Base-by-base conservation (phyloP, 2,797 vertebrate species). In the Luscinia luscinia region DNA sequence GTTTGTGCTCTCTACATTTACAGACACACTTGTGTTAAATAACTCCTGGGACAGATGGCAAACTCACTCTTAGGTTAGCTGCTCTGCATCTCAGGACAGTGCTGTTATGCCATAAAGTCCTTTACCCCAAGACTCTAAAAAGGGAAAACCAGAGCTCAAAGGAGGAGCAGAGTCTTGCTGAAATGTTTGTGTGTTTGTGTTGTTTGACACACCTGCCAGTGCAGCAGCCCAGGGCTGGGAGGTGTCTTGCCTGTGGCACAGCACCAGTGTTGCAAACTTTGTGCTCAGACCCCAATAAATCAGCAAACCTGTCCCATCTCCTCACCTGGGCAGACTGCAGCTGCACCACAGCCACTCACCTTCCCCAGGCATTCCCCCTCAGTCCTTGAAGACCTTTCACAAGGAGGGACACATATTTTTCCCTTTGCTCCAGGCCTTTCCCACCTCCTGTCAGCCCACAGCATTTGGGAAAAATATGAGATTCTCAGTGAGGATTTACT, bases 311-410 rank as follows among this genome's bases (percentile, higher is more conserved):
- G 67, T 51, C 74, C 43, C 15, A 2, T 36, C 59, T 76, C 51
- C 80, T 95, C 81, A 84, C 63, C 81, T 76, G 86, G 70, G 32
- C 55, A 73, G 74, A 32, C 51, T 84, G 49, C 90, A 70, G 82
- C 82, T 93, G 77, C 77, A 68, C 38, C 83, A 28, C 41, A 82
- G 51, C 34, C 62, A 32, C 40, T 62, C 0, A 0, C 32, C 57
- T 67, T 76, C 67, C 64, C 32, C 22, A 81, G 40, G 14, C 75
- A 78, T 41, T 32, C 41, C n/a, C 49, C 18, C 26, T 12, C 15
- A 74, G 1, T 52, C 24, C 45, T 11, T 76, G 11, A 36, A 77
- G 61, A 41, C 34, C 15, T 83, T 63, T 80, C 57, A 64, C 9
- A 8, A 69, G 28, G 32, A 69, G 13, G 15, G 9, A 74, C 15